A percentile compares a stretch with the other conserved stretches of the same genome.
phyloP scores from a whole-genome alignment of 2,797 vertebrate species.

The Gephyroberyx darwinii region DNA sequence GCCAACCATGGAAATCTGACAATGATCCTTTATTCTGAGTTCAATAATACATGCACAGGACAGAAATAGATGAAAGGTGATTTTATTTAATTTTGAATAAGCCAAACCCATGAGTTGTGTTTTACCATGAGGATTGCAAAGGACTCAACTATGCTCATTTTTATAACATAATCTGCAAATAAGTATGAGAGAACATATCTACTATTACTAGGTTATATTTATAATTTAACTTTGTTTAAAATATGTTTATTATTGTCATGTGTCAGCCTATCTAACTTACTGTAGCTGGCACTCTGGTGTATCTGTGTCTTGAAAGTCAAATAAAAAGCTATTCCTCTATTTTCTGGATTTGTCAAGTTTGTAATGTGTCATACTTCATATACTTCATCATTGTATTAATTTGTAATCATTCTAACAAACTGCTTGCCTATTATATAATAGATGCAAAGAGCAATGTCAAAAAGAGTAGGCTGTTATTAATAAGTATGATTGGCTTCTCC shows the following conservation, averaged over 20 bases:
- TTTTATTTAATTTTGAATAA: slow-evolving; percentile 11
- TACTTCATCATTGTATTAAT: background rate
- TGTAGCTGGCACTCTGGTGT: background rate
- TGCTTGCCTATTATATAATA: background rate
- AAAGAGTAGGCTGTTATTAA: background rate
- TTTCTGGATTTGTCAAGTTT: background rate
- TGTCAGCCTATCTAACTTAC: background rate
- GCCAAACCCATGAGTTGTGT: background rate
- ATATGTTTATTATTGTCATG: slow-evolving; percentile 14
- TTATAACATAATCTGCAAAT: slow-evolving; percentile 16
- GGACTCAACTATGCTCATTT: background rate
- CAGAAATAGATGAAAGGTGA: background rate
- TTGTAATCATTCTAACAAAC: background rate
- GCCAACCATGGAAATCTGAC: slow-evolving; percentile 73
- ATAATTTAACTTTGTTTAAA: slow-evolving; percentile 10
- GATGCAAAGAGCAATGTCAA: background rate
- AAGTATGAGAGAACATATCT: background rate
- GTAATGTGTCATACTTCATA: background rate
- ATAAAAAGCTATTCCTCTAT: slow-evolving; percentile 29
- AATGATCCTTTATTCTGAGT: slow-evolving; percentile 79
- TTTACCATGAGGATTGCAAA: background rate
- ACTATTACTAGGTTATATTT: background rate
- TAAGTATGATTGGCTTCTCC: too few species aligned
- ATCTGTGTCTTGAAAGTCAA: slow-evolving; percentile 19
- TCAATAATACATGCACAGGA: background rate